Percentiles rank a stretch among this genome's conserved stretches.
phyloP scores from a whole-genome alignment of 2,113 vertebrate species.

The Stigmatopora argus region DNA sequence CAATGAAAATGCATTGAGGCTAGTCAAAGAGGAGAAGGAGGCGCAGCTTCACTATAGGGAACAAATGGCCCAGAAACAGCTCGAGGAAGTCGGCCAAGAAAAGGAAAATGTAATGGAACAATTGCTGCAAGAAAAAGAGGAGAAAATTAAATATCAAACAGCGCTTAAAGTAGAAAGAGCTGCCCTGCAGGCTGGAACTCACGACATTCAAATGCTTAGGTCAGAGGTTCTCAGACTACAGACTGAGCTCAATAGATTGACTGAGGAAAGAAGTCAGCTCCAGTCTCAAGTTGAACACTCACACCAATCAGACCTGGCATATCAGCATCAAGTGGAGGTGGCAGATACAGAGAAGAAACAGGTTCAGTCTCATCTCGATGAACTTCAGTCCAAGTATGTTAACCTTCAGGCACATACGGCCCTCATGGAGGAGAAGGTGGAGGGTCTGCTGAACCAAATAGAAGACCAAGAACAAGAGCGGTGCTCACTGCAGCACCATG shows the following conservation, averaged over 20 bases:
- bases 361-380: constrained; percentile 31
- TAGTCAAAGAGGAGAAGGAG: constrained; percentile 40
- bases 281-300: constrained; percentile 36
- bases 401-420: constrained; percentile 37
- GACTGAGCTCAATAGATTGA: constrained; percentile 24
- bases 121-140: constrained; percentile 38
- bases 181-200: constrained; percentile 37
- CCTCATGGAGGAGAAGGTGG: constrained; percentile 15
- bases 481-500: constrained; percentile 34
- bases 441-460: constrained; percentile 20
- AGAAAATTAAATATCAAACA: constrained; percentile 31
- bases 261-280: constrained; percentile 34
- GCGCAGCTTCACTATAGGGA: constrained; percentile 35
- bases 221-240: constrained; percentile 36
- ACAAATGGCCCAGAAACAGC: constrained; percentile 19
- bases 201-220: constrained; percentile 37
- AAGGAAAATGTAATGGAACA: constrained; percentile 26
- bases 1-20: constrained; percentile 32
- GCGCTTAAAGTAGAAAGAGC: constrained; percentile 23
- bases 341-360: constrained; percentile 27
- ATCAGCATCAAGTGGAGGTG: constrained; percentile 20
- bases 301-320: constrained; percentile 20
- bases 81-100: constrained; percentile 44
- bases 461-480: constrained; percentile 35
- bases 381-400: constrained; percentile 14